Base-by-base conservation (phyloP, 2,113 vertebrate genomes). In the Grammomys dolichurus region DNA sequence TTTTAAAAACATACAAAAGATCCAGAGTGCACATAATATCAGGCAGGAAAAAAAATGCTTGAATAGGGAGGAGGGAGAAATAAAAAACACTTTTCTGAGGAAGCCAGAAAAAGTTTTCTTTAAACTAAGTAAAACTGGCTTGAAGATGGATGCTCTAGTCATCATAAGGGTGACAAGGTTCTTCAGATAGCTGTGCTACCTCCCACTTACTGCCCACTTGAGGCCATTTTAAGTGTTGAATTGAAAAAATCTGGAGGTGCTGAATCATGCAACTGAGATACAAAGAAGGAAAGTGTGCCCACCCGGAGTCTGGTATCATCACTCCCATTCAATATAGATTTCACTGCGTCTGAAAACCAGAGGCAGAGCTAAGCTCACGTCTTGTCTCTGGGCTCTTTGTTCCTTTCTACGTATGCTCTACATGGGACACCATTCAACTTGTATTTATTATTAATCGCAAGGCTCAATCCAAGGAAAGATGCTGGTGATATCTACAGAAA, bases 231-330 rank as follows among this genome's bases (percentile, higher is more conserved):
- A 20, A 33, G 2, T n/a, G 28, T 69, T 72, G 28, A 80, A 46
- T 56, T 65, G 63, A 36, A 46, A 65, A 20, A 6, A 56, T 24
- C 26, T 80, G 31, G 20, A 91, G 46, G 65, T 26, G 33, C 24
- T 58, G 28, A 40, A 48, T 33, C 5, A 7, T 17, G 5, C 0
- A 7, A 24, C 17, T 51, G 13, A 67, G 17, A 9, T n/a, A 0
- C 54, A 46, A 10, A 10, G 14, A 9, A 24, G 10, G 65, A 48
- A 10, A 70, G 2, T 14, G 22, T 90, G 5, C 28, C 51, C 16
- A 56, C 6, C 46, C 60, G 1, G 22, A 56, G 2, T 46, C 36
- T 46, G 6, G 13, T 31, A 24, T 40, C 12, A 0, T 91, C 13
- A 14, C 46, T 31, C 9, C 26, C 3, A 14, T 20, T n/a, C 40